phyloP scores from a whole-genome alignment of 1,140 invertebrate species.

The Trialeurodes vaporariorum region DNA sequence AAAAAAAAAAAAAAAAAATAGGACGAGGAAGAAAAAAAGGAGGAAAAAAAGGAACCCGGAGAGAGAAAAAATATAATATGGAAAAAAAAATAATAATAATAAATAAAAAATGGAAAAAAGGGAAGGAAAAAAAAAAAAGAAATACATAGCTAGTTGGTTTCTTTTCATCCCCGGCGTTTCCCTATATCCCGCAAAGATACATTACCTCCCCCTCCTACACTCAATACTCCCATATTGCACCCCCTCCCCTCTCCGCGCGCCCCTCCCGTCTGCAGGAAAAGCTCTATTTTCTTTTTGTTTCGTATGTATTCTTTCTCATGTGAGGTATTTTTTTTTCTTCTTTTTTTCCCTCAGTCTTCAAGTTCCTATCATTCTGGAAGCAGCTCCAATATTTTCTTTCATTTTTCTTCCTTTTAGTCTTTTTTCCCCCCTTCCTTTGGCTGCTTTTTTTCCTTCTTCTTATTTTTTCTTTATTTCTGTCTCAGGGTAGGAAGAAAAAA shows the following conservation, averaged over 20 bases:
- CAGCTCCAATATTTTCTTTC: not conserved
- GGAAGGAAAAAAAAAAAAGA: not conserved
- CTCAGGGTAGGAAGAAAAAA: not conserved
- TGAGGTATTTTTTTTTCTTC: constrained; percentile 1
- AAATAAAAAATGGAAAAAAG: not conserved
- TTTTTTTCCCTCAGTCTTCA: not conserved
- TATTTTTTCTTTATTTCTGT: not conserved
- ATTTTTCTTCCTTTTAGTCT: not conserved
- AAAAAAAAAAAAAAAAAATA: not conserved
- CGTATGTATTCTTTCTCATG: not conserved
- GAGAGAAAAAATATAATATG: not conserved
- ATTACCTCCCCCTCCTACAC: not conserved
- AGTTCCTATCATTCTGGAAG: not conserved
- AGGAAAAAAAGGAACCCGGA: no score
- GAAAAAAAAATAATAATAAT: constrained; percentile 1
- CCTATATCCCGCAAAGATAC: not conserved
- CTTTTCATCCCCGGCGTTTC: not conserved
- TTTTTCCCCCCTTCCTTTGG: not conserved
- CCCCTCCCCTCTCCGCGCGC: not conserved
- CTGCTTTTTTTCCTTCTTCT: not conserved
- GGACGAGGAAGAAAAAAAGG: no score
- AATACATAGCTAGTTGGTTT: not conserved
- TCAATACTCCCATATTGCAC: not conserved
- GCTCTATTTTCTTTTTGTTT: constrained; percentile 1
- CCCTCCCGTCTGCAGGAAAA: no score